phyloP scores from a whole-genome alignment of 2,113 vertebrate genomes.

The Chrysemys picta region DNA sequence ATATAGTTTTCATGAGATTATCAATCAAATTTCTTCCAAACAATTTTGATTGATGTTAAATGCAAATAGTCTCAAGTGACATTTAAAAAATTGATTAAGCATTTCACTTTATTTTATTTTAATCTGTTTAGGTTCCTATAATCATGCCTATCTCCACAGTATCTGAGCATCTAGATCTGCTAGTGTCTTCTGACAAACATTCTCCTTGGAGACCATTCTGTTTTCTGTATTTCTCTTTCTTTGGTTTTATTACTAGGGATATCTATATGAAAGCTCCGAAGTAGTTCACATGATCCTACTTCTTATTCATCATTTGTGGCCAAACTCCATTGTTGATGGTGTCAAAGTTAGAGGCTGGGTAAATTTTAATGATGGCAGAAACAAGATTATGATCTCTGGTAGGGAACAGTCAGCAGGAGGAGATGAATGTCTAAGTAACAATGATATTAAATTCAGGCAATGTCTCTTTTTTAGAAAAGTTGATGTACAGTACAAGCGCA shows the following conservation, averaged over 20 bases:
- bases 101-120: background rate
- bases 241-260: background rate
- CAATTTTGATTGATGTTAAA: background rate
- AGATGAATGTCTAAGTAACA: background rate
- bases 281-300: background rate
- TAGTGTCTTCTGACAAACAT: background rate
- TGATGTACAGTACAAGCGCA: background rate
- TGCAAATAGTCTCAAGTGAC: background rate
- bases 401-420: background rate
- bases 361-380: background rate
- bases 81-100: background rate
- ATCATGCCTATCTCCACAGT: background rate
- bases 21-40: constrained; percentile 1
- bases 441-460: background rate
- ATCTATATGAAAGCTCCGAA: background rate
- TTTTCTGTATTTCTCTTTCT: background rate
- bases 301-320: background rate
- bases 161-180: background rate
- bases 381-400: background rate
- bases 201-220: background rate
- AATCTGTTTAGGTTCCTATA: background rate
- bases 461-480: background rate
- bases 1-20: background rate
- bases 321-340: background rate
- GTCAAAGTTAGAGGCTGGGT: background rate